Evolutionary conservation across 2,113 vertebrate genomes (phyloP).

Genomic region (Rhea pennata): DNA sequence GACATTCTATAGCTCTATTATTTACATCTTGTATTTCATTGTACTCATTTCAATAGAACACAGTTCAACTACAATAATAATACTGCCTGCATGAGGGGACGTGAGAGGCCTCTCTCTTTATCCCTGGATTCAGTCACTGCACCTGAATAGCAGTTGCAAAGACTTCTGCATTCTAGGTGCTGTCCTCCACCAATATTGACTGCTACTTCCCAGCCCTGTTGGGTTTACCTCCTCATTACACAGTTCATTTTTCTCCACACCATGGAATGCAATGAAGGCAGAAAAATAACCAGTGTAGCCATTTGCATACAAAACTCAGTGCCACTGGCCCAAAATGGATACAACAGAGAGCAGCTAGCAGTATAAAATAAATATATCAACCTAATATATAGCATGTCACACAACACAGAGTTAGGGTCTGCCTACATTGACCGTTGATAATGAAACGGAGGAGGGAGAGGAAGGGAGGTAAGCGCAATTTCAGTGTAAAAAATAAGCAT

Average conservation of each 20-base stretch:
- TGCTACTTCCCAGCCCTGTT: background rate
- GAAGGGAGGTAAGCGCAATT: background rate
- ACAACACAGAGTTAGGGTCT: background rate
- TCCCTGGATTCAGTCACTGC: background rate
- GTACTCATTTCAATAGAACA: background rate
- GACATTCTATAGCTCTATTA: background rate
- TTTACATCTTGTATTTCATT: conserved; percentile 19
- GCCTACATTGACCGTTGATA: background rate
- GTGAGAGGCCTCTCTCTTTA: background rate
- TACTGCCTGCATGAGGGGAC: background rate
- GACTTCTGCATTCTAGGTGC: background rate
- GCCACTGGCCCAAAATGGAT: background rate
- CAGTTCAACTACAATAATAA: background rate
- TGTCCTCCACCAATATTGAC: background rate
- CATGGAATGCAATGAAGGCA: background rate
- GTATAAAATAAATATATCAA: conserved; percentile 15
- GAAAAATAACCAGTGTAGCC: background rate
- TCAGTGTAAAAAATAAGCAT: conserved; percentile 43
- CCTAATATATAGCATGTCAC: background rate
- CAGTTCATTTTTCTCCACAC: background rate
- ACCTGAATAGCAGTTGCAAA: background rate
- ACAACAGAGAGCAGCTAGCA: background rate
- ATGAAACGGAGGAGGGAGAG: background rate
- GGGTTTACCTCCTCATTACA: background rate
- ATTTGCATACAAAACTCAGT: background rate